Base-by-base conservation (phyloP, 2,797 vertebrate species). In the Rhinogobio ventralis region DNA sequence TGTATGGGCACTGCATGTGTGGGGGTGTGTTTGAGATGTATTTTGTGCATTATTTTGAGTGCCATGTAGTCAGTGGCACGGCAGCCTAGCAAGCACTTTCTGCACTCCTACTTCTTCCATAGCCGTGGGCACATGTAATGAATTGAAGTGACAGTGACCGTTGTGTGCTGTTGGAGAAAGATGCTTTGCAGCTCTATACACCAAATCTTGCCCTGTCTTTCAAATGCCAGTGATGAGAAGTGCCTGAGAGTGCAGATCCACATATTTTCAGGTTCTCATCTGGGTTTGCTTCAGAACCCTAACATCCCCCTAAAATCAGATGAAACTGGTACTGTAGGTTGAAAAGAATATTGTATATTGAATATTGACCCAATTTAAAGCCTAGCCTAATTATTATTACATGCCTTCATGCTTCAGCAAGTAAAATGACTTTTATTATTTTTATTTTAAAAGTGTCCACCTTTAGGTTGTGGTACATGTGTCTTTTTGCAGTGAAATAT, bases 121-220 rank as follows among this genome's bases (percentile, higher is more conserved):
- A 17, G 72, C 23, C n/a, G 7, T 67, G 45, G 62, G 49, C 57
- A 55, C 64, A 79, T 74, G 76, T 28, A 67, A 67, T 74, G 71
- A 55, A 45, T 53, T 45, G 36, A 79, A 72, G 74, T 83, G 85
- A 78, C 45, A 79, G 68, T 73, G 75, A 39, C 53, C 42, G 42
- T 82, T 17, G 11, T 74, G 72, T 66, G 36, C 5, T 68, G 28
- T 28, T 45, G 25, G 69, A 46, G 28, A 62, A 46, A 74, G 20
- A 49, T 30, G 25, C 66, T 75, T 42, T 51, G 42, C 28, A n/a
- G 20, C 53, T 64, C 39, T 51, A 53, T 49, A 55, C 3, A 51
- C 5, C 10, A 14, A 33, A 66, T 75, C 0, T 14, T 45, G 7
- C 33, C 51, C 19, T 15, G n/a, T 20, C 80, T 30, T 46, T 25